Evolutionary conservation across 2,113 vertebrate genomes (phyloP).

Genomic region (Prochilodus magdalenae): DNA sequence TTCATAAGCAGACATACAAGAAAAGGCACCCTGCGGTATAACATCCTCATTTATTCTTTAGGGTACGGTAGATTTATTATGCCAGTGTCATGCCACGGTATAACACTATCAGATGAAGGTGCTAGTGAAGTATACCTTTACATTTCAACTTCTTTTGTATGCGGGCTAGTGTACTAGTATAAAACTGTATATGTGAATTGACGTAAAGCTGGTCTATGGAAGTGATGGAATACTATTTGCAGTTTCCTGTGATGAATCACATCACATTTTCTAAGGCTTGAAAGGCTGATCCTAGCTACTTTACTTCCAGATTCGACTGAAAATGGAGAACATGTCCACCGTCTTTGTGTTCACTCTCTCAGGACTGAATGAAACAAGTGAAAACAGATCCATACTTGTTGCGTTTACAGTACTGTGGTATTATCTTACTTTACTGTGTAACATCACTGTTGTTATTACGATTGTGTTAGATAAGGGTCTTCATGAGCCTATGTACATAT

Average conservation of each 20-base stretch:
- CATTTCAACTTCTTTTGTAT: background rate
- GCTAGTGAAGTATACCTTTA: background rate
- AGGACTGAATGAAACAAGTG: constrained; percentile 39
- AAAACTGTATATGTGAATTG: background rate
- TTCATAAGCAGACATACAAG: background rate
- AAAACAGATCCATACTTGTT: constrained; percentile 41
- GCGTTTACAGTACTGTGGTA: constrained; percentile 43
- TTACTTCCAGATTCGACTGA: constrained; percentile 6
- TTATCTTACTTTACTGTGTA: constrained; percentile 44
- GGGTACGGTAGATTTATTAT: background rate
- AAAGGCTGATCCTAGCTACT: background rate
- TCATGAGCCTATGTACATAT: constrained; percentile 64
- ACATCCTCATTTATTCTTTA: background rate
- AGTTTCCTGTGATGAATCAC: background rate
- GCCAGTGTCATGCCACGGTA: background rate
- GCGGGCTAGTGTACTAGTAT: background rate
- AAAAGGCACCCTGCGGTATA: background rate
- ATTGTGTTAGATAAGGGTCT: constrained; percentile 34
- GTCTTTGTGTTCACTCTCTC: constrained; percentile 40
- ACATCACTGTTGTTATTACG: constrained; percentile 36
- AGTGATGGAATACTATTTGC: background rate
- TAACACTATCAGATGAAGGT: background rate
- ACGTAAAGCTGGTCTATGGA: background rate
- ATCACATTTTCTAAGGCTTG: background rate
- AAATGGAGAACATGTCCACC: constrained; percentile 30